Evolutionary conservation across 1,140 invertebrate genomes (phyloP).

Genomic region (Cydia fagiglandana): DNA sequence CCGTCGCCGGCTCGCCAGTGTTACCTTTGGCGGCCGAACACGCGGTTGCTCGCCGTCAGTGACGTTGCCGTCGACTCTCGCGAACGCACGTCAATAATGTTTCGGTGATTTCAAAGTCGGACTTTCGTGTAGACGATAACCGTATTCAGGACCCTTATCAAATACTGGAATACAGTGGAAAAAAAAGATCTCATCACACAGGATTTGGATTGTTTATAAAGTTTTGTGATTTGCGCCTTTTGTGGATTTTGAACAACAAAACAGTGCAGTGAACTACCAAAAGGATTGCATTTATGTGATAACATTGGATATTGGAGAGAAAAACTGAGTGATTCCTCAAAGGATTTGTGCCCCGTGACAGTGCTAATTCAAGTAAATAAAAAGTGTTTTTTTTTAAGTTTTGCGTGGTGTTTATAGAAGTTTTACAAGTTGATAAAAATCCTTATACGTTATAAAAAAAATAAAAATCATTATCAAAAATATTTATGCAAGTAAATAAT

Average conservation of each 20-base stretch:
- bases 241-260: conserved; percentile 60
- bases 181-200: conserved; percentile 55
- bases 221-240: conserved; percentile 68
- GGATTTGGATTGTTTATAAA: conserved; percentile 67
- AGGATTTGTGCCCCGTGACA: conserved; percentile 44
- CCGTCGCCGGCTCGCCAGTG: conserved; percentile 76
- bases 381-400: conserved; percentile 43
- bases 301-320: conserved; percentile 58
- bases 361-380: conserved; percentile 54
- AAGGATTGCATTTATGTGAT: conserved; percentile 68
- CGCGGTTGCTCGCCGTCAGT: conserved; percentile 71
- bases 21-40: conserved; percentile 78
- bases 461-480: conserved; percentile 32
- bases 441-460: conserved; percentile 31
- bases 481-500: not conserved
- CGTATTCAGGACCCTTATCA: conserved; percentile 53
- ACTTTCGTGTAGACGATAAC: conserved; percentile 69
- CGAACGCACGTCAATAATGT: conserved; percentile 76
- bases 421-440: conserved; percentile 38
- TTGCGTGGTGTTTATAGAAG: conserved; percentile 38
- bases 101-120: conserved; percentile 73
- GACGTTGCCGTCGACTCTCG: conserved; percentile 72
- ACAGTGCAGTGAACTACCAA: conserved; percentile 69
- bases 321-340: conserved; percentile 44
- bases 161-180: conserved; percentile 70